Evolutionary conservation across 2,113 vertebrate species (phyloP).

Genomic region (Amblyornis subalaris): DNA sequence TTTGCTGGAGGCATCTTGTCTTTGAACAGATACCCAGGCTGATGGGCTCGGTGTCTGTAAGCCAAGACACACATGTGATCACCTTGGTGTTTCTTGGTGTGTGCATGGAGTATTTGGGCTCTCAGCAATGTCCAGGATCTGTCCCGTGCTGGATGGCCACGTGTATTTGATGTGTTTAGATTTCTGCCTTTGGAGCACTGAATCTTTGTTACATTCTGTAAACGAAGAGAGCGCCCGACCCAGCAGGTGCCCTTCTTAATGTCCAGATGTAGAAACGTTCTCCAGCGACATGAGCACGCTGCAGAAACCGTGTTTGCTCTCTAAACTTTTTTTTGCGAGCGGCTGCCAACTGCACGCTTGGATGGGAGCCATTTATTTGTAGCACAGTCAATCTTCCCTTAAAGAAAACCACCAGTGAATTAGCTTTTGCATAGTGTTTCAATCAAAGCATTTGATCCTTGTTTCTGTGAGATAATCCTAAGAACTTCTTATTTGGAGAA

Average conservation of each 20-base stretch:
- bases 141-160: accelerated
- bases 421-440: conserved; percentile 76
- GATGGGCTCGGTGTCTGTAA: accelerated
- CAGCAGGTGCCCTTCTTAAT: not conserved
- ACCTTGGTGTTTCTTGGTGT: accelerated
- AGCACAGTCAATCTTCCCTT: conserved; percentile 58
- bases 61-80: accelerated
- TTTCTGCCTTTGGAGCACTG: not conserved
- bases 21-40: accelerated
- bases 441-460: conserved; percentile 82
- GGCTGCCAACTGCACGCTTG: conserved; percentile 50
- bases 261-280: not conserved
- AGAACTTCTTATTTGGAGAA: conserved; percentile 82
- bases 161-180: accelerated
- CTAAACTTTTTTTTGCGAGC: not conserved
- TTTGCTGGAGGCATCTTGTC: not conserved
- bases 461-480: conserved; percentile 81
- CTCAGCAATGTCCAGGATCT: accelerated
- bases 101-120: accelerated
- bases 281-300: not conserved
- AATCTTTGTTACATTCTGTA: not conserved
- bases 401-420: conserved; percentile 71
- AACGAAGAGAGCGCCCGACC: accelerated
- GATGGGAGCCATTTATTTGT: conserved; percentile 67
- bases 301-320: not conserved